A percentile compares a stretch with the other conserved stretches of the same genome.
Evolutionary conservation across 2,888 invertebrate species (phyloP).

Genomic region (Dynastes maya): DNA sequence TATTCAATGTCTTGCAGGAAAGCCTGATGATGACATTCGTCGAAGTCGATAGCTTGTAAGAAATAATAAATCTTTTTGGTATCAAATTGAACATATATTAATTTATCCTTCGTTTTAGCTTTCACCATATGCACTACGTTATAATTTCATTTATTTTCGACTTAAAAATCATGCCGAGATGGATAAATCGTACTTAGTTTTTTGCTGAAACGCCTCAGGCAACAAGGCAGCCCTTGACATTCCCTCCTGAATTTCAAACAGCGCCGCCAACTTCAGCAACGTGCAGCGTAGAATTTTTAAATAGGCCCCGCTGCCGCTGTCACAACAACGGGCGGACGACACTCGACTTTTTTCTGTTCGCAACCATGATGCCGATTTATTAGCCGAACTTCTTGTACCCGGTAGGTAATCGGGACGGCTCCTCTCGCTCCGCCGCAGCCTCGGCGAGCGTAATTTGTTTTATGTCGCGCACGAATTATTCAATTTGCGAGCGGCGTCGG

Average conservation of each 20-base stretch:
- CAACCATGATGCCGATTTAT: constrained; percentile 16
- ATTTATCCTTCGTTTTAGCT: too few relatives aligned
- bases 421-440: background rate
- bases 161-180: background rate
- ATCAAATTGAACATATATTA: too few relatives aligned
- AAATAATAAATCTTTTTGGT: too few relatives aligned
- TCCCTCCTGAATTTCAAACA: constrained; percentile 21
- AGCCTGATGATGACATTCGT: too few relatives aligned
- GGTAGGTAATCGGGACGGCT: background rate
- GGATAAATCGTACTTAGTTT: background rate
- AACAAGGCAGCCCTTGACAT: background rate
- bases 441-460: constrained; percentile 30
- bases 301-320: background rate
- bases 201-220: background rate
- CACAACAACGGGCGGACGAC: constrained; percentile 3
- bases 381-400: constrained; percentile 29
- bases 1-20: too few relatives aligned
- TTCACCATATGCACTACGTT: too few relatives aligned
- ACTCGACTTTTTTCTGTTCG: constrained; percentile 8
- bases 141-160: background rate
- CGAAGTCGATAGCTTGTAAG: too few relatives aligned
- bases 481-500: constrained; percentile 30
- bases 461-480: constrained; percentile 39
- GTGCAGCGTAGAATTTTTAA: constrained; percentile 20
- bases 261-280: background rate